Conservation (phyloP, 1,140 invertebrate species). For the Leptopilina clavipes region DNA sequence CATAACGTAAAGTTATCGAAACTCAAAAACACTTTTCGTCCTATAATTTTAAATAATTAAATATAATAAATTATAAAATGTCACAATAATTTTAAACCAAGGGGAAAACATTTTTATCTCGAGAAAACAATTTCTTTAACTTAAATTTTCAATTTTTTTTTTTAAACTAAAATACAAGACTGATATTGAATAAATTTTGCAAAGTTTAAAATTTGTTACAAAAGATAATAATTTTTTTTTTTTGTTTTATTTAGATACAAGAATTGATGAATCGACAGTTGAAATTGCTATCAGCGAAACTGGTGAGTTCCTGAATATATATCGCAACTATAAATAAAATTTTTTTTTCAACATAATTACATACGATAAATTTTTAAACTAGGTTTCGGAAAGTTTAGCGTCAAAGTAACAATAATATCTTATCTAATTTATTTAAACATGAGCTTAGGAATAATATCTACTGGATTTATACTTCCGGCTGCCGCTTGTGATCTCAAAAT, state of each 20-base stretch:
- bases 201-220: too few relatives aligned
- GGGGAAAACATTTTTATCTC: too few relatives aligned
- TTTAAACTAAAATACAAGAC: too few relatives aligned
- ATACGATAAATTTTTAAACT: not conserved
- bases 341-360: not conserved
- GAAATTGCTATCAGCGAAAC: not conserved
- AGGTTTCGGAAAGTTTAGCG: slow-evolving; percentile 3
- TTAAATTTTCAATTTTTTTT: too few relatives aligned
- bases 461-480: slow-evolving; percentile 11
- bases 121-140: too few relatives aligned
- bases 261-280: not conserved
- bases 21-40: too few relatives aligned
- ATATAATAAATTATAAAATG: too few relatives aligned
- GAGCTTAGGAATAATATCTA: not conserved
- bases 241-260: not conserved
- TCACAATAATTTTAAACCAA: too few relatives aligned
- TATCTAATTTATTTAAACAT: slow-evolving; percentile 15
- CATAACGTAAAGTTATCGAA: too few relatives aligned
- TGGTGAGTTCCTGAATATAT: not conserved
- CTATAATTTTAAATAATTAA: too few relatives aligned
- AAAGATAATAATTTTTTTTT: too few relatives aligned
- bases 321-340: not conserved
- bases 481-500: slow-evolving; percentile 16
- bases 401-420: not conserved
- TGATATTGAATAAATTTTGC: too few relatives aligned